Evolutionary conservation across 2,113 vertebrate species (phyloP), one percentile per base, ranked within the genome.

Genomic region (Syrmaticus mikado): DNA sequence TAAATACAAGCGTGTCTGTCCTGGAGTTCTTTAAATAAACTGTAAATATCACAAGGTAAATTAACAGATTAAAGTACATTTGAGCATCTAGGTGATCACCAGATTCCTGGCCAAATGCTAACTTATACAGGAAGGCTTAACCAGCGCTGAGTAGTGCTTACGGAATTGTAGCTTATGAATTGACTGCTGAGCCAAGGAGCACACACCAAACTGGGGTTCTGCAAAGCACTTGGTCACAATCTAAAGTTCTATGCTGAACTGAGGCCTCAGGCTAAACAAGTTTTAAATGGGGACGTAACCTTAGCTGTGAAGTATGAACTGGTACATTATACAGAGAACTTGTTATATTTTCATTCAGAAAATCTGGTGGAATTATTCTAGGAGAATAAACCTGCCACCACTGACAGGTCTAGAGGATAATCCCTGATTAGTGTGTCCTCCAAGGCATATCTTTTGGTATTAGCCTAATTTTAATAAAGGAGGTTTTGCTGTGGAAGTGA

Each of bases 261-360:
- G 43, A 28, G 73, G 27, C 72, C 65, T 57, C 40, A 34, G 22
- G 57, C 67, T 66, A 46, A 74, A 53, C 12, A 80, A 32, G 50
- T 57, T 93, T 87, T 66, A 85, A 74, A 72, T 65, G 43, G 46
- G 89, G 90, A 61, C 27, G 50, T 77, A 73, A 87, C 46, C 75
- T 73, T 74, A 28, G 73, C 64, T 77, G 46, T n/a, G 36, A 68
- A 18, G 10, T 57, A 64, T 82, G 78, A 85, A 91, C 46, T 57
- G 32, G 5, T 43, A 83, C 60, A 8, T 65, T 81, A 57, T 13
- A 24, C 2, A 57, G 34, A 77, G 12, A 57, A 76, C 52, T 48
- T 34, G 67, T 67, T 81, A 11, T 52, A 19, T 92, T 87, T 92
- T 77, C 72, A 85, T 91, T 93, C 82, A 90, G 79, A 78, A 92